phyloP scores from a whole-genome alignment of 2,888 invertebrate genomes.

The Crocallis elinguaria region DNA sequence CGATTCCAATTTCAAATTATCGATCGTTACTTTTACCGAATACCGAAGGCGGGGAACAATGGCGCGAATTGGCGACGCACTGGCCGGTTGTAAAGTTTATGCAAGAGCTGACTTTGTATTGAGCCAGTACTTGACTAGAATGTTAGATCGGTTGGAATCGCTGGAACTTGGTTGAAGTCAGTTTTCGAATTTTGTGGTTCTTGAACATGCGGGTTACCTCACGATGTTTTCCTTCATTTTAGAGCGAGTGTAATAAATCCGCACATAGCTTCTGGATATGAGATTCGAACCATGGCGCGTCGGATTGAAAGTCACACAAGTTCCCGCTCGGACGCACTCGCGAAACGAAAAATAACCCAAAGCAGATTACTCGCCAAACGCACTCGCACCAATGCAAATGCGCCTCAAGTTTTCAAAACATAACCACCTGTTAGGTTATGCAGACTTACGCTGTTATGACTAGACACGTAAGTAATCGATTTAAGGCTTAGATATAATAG shows the following conservation, averaged over 20 bases:
- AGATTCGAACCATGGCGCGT: too few species aligned
- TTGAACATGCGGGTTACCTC: neutral
- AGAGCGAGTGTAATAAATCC: too few species aligned
- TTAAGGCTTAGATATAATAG: conserved; percentile 12
- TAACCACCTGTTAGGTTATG: conserved; percentile 28
- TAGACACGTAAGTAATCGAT: conserved; percentile 28
- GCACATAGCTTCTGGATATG: too few species aligned
- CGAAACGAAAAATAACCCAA: neutral
- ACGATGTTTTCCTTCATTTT: too few species aligned
- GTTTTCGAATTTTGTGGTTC: neutral
- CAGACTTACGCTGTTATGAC: conserved; percentile 32
- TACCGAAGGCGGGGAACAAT: conserved; percentile 50
- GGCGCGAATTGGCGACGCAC: conserved; percentile 39
- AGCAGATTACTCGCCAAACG: neutral
- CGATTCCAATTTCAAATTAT: conserved; percentile 37
- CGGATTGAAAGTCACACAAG: too few species aligned
- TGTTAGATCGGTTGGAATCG: neutral
- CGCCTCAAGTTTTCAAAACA: conserved; percentile 33
- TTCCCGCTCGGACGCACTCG: too few species aligned
- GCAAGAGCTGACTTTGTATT: neutral
- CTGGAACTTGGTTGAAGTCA: neutral
- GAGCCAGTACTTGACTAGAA: conserved; percentile 1
- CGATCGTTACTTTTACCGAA: conserved; percentile 42
- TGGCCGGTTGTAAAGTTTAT: conserved; percentile 27
- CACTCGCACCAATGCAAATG: conserved; percentile 4